Evolutionary conservation across 2,797 vertebrate genomes (phyloP).

Genomic region (Karalla daura): DNA sequence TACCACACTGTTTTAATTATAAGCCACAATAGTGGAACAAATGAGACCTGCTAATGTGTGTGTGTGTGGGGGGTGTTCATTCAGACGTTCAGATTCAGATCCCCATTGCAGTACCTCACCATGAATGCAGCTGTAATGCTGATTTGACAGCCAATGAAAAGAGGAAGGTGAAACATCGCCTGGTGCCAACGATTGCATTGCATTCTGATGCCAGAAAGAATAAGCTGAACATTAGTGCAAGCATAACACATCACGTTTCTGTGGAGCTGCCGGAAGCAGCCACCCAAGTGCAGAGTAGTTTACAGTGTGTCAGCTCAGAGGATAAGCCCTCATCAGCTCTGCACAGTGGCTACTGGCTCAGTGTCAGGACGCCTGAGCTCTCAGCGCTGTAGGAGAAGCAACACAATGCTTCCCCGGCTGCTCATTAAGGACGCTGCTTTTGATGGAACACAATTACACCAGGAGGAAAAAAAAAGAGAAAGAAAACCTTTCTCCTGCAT

Average conservation of each 20-base stretch:
- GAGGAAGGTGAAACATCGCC: background rate
- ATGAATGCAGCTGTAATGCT: background rate
- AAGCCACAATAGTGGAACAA: background rate
- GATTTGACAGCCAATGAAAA: background rate
- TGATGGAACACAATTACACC: background rate
- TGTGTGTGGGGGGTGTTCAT: no score
- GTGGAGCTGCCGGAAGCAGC: conserved; percentile 13
- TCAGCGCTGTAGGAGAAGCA: background rate
- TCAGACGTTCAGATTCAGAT: no score
- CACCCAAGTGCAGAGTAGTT: conserved; percentile 28
- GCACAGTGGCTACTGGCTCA: conserved; percentile 24
- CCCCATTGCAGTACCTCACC: no score
- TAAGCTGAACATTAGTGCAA: background rate
- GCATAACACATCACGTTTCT: background rate
- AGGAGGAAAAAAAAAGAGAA: background rate
- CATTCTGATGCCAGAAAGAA: background rate
- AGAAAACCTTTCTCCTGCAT: background rate
- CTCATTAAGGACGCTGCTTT: background rate
- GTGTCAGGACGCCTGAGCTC: background rate
- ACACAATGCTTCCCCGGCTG: background rate
- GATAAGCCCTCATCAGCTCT: conserved; percentile 41
- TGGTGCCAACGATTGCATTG: background rate
- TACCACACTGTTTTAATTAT: background rate
- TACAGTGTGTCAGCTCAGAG: conserved; percentile 30
- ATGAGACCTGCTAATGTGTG: no score